phyloP scores from a whole-genome alignment of 2,888 invertebrate genomes.

The Hemaris fuciformis region DNA sequence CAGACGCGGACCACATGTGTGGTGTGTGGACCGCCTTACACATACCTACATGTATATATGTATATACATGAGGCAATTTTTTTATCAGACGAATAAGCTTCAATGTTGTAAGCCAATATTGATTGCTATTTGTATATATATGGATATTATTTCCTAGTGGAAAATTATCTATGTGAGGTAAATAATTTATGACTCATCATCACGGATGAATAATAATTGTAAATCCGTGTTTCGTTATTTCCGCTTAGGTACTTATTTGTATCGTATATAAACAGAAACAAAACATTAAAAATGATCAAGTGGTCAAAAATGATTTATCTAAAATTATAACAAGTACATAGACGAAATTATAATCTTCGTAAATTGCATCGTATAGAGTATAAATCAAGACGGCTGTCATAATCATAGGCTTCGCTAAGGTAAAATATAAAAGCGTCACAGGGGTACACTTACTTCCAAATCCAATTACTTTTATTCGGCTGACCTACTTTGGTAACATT shows the following conservation, averaged over 20 bases:
- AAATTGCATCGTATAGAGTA: conserved; percentile 66
- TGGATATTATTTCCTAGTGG: not conserved
- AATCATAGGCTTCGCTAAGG: conserved; percentile 58
- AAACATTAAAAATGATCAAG: not conserved
- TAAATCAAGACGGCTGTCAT: conserved; percentile 60
- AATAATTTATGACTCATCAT: not conserved
- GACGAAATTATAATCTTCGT: conserved; percentile 55
- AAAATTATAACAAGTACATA: conserved; percentile 19
- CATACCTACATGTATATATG: not conserved
- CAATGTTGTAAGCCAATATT: not conserved
- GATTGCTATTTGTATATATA: no score
- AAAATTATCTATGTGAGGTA: not conserved
- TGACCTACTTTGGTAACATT: conserved; percentile 63
- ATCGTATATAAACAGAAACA: not conserved
- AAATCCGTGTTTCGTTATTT: conserved; percentile 12
- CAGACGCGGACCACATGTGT: conserved; percentile 61
- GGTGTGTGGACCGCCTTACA: not conserved
- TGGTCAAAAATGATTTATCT: not conserved
- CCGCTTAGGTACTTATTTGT: not conserved
- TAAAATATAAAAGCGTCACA: conserved; percentile 61
- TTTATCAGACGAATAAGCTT: not conserved
- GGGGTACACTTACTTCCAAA: conserved; percentile 64
- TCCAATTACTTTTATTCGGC: conserved; percentile 65
- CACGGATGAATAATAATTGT: conserved; percentile 2
- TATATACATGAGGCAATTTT: not conserved